These are phyloP conservation scores for Junonia oenone DNA, from an alignment of 2,888 invertebrate species.

Conservation along the genomic window DNA sequence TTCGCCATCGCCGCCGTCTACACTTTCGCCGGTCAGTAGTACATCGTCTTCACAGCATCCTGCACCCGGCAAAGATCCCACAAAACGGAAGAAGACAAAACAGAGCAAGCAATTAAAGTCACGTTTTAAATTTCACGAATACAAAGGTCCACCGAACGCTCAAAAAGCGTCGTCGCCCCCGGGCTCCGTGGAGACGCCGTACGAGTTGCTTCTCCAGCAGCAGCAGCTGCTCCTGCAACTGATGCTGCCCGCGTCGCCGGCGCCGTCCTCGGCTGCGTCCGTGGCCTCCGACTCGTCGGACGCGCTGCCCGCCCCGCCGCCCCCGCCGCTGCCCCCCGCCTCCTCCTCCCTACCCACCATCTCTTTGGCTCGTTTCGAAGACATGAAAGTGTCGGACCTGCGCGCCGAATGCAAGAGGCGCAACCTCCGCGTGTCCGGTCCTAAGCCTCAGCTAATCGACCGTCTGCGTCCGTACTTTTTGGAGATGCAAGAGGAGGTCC, in stretches of 20 bases:
- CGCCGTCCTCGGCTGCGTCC: slow-evolving; percentile 55
- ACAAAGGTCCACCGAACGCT: slow-evolving; percentile 91
- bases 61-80: slow-evolving; percentile 88
- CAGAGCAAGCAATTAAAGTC: slow-evolving; percentile 84
- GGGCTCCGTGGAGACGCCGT: slow-evolving; percentile 86
- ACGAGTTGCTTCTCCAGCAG: slow-evolving; percentile 94
- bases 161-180: slow-evolving; percentile 84
- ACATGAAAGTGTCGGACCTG: slow-evolving; percentile 96
- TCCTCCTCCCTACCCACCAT: slow-evolving; percentile 68
- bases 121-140: slow-evolving; percentile 95
- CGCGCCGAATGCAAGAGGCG: slow-evolving; percentile 96
- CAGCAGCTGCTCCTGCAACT: slow-evolving; percentile 94
- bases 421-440: slow-evolving; percentile 96
- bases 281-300: slow-evolving; percentile 56
- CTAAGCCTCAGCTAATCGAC: slow-evolving; percentile 96
- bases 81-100: slow-evolving; percentile 87
- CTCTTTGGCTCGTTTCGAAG: slow-evolving; percentile 85
- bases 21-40: slow-evolving; percentile 61
- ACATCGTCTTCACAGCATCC: slow-evolving; percentile 66
- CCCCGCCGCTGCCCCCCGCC: slow-evolving; percentile 72
- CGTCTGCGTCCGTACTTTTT: slow-evolving; percentile 87
- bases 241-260: slow-evolving; percentile 69
- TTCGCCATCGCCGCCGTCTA: slow-evolving; percentile 86
- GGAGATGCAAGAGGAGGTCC: slow-evolving; percentile 70
- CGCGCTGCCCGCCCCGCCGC: slow-evolving; percentile 52